Base-by-base conservation (phyloP, 2,113 vertebrate genomes). In the Tinamus guttatus region DNA sequence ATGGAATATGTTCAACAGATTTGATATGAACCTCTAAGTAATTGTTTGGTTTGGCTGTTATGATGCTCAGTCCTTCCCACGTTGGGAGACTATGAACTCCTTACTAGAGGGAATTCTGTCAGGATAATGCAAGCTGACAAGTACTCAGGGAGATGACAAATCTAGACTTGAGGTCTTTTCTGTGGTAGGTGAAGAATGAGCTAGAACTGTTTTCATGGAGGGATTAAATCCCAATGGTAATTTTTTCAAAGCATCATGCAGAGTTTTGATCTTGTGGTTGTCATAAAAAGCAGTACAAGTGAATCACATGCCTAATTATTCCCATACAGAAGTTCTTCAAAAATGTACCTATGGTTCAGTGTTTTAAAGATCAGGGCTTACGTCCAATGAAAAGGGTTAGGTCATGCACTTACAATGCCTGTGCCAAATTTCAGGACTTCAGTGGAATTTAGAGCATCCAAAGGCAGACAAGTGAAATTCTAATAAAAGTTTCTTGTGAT, bases 151-250 rank as follows among this genome's bases (percentile, higher is more conserved):
- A 87, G 43, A 73, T 90, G 89, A 91, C 85, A 75, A 87, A 89
- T 88, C 93, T 94, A 54, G 45, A 93, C 65, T 88, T 90, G 93
- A 91, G 54, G 43, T 95, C 81, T 91, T 90, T 93, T 92, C 82
- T 41, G 14, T 22, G 7, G 67, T 85, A 93, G 68, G 62, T 81
- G 74, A 96, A 93, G 94, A 95, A 93, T 71, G 82, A 83, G 49
- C 87, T 85, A 75, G 74, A 76, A 34, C 71, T 58, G 40, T n/a
- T 85, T 85, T 68, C 1, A 1, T 87, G 45, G 40, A 70, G 68
- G 69, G 70, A 94, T 54, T 86, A 89, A 96, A 86, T 88, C 62
- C 91, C 62, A 65, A 34, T 19, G 56, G 65, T 92, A 75, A 84
- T 84, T 84, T 94, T 56, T 88, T 77, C 52, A 90, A 58, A 71